These are phyloP conservation scores for Piscicola geometra DNA, from an alignment of 2,888 invertebrate species.

Conservation along the genomic window DNA sequence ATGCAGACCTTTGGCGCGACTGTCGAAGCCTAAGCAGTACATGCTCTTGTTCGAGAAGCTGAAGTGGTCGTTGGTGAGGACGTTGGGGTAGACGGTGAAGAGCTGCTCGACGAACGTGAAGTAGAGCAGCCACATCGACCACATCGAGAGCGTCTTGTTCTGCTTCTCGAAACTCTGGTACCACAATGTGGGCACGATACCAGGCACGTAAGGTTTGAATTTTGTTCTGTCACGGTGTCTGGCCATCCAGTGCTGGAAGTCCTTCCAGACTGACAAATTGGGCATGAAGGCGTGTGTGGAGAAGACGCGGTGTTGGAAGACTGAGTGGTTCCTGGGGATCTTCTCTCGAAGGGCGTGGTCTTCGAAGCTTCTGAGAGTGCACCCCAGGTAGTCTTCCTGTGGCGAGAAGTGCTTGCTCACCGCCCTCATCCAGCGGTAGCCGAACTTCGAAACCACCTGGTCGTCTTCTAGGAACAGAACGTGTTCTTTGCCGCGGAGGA, in stretches of 20 bases:
- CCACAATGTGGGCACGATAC: slow-evolving; percentile 39
- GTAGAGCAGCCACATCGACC: slow-evolving; percentile 43
- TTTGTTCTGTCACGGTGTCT: slow-evolving; percentile 16
- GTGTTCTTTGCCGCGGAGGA: slow-evolving; percentile 44
- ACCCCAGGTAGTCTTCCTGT: slow-evolving; percentile 45
- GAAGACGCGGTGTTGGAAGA: slow-evolving; percentile 36
- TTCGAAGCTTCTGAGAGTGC: slow-evolving; percentile 45
- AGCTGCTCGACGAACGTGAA: slow-evolving; percentile 34
- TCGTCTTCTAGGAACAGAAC: slow-evolving; percentile 50
- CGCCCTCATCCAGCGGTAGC: slow-evolving; percentile 47
- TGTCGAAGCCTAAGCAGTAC: not conserved
- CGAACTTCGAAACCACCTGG: slow-evolving; percentile 46
- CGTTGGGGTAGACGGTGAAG: slow-evolving; percentile 37
- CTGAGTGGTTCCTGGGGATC: slow-evolving; percentile 29
- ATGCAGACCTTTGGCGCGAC: slow-evolving; percentile 13
- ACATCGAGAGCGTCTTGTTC: slow-evolving; percentile 35
- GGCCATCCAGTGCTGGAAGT: slow-evolving; percentile 35
- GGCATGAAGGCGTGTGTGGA: slow-evolving; percentile 38
- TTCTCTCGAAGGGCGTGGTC: slow-evolving; percentile 26
- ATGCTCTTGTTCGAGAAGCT: not conserved
- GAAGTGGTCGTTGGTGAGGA: not conserved
- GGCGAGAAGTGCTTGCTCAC: slow-evolving; percentile 46
- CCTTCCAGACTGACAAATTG: slow-evolving; percentile 22
- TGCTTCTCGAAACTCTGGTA: slow-evolving; percentile 35
- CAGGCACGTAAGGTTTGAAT: slow-evolving; percentile 40